Conservation (phyloP, 2,888 invertebrate genomes). For the Drosophila conformis region DNA sequence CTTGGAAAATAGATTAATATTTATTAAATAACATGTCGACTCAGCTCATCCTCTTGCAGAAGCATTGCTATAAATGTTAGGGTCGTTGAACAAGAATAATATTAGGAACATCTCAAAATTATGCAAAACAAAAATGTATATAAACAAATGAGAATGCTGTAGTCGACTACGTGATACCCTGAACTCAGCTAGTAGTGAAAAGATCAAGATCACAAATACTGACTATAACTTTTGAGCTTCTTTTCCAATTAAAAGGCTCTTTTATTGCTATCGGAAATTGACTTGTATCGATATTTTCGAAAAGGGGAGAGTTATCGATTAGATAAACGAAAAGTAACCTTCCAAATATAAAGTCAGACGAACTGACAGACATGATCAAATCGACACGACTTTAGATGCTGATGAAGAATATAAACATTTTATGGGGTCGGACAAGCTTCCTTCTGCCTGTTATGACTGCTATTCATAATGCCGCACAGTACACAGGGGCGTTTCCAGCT, state of each 20-base stretch:
- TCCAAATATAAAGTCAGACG: background rate
- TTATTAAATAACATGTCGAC: background rate
- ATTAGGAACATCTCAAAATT: background rate
- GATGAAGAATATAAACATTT: background rate
- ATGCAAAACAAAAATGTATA: background rate
- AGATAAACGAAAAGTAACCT: background rate
- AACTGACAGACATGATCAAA: background rate
- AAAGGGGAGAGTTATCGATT: too few species aligned
- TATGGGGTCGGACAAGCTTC: background rate
- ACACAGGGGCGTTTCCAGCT: background rate
- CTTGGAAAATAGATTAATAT: background rate
- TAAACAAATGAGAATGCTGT: background rate
- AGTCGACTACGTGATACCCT: background rate
- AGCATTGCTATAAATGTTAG: background rate
- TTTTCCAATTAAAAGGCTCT: too few species aligned
- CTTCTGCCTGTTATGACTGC: background rate
- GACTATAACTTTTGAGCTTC: too few species aligned
- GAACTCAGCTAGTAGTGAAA: accelerated
- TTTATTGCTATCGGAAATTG: too few species aligned
- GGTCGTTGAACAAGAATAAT: background rate
- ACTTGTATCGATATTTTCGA: too few species aligned
- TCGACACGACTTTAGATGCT: too few species aligned
- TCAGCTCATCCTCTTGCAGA: background rate
- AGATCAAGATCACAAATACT: too few species aligned
- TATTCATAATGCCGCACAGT: background rate